A percentile compares a stretch with the other conserved stretches of the same genome.
phyloP scores from a whole-genome alignment of 2,888 invertebrate species.

The Eupithecia vulgata region DNA sequence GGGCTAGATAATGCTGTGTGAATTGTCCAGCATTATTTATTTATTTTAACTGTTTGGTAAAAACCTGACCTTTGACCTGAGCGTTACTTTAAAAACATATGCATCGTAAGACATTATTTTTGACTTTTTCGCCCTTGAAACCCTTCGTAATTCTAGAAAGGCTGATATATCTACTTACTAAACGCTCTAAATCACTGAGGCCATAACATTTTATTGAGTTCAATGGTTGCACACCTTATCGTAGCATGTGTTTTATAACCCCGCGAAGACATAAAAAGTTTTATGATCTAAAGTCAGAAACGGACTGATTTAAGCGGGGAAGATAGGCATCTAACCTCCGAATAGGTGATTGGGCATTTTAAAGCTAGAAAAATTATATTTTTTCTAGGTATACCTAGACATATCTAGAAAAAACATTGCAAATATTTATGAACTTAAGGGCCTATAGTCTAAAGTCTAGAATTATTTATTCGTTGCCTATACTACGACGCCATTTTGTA shows the following conservation, averaged over 20 bases:
- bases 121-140: neutral
- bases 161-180: neutral
- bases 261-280: constrained; percentile 22
- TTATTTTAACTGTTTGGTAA: too few relatives aligned
- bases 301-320: neutral
- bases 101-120: neutral
- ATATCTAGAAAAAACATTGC: too few relatives aligned
- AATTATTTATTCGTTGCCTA: too few relatives aligned
- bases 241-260: constrained; percentile 15
- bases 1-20: too few relatives aligned
- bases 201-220: constrained; percentile 21
- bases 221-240: constrained; percentile 22
- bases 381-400: too few relatives aligned
- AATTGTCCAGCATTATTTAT: too few relatives aligned
- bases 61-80: too few relatives aligned
- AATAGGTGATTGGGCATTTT: neutral
- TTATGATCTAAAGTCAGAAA: constrained; percentile 12
- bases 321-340: neutral
- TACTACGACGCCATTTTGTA: too few relatives aligned
- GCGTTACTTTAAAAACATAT: neutral
- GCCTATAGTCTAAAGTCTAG: too few relatives aligned
- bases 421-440: too few relatives aligned
- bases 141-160: neutral
- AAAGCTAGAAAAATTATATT: neutral
- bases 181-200: constrained; percentile 2